Evolutionary conservation across 2,113 vertebrate genomes (phyloP).

Genomic region (Salvelinus fontinalis): DNA sequence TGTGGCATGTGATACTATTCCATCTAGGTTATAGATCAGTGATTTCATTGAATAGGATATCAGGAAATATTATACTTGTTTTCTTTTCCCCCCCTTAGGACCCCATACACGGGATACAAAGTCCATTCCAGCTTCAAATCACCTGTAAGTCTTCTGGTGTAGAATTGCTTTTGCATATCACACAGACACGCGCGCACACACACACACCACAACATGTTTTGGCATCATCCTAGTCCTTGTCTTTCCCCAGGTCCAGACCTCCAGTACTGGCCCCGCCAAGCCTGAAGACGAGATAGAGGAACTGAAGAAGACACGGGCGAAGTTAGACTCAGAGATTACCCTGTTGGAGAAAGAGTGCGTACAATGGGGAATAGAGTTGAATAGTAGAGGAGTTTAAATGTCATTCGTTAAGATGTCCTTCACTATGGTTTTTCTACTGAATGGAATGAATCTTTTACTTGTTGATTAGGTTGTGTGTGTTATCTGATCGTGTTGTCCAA

Average conservation of each 20-base stretch:
- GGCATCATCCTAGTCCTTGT: background rate
- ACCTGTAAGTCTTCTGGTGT: slow-evolving; percentile 64
- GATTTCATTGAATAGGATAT: background rate
- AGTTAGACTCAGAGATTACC: slow-evolving; percentile 69
- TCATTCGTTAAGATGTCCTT: too few relatives aligned
- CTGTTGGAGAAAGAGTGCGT: slow-evolving; percentile 73
- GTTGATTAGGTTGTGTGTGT: too few relatives aligned
- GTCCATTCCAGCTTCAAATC: slow-evolving; percentile 75
- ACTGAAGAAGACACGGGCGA: slow-evolving; percentile 56
- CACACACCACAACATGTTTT: slow-evolving; percentile 43
- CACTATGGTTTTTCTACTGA: too few relatives aligned
- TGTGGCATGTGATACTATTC: background rate
- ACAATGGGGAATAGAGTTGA: slow-evolving; percentile 16
- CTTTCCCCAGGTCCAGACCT: slow-evolving; percentile 60
- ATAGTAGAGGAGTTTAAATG: too few relatives aligned
- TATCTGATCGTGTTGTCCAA: too few relatives aligned
- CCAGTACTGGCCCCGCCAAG: slow-evolving; percentile 12
- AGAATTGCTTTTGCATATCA: background rate
- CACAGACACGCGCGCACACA: background rate
- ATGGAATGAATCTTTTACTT: too few relatives aligned
- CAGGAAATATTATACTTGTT: too few relatives aligned
- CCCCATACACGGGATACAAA: slow-evolving; percentile 57
- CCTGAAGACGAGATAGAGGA: slow-evolving; percentile 65
- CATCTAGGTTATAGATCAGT: background rate
- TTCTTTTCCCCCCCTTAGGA: slow-evolving; percentile 47